Evolutionary conservation across 2,113 vertebrate species (phyloP).

Genomic region (Notarius lentiginosus): DNA sequence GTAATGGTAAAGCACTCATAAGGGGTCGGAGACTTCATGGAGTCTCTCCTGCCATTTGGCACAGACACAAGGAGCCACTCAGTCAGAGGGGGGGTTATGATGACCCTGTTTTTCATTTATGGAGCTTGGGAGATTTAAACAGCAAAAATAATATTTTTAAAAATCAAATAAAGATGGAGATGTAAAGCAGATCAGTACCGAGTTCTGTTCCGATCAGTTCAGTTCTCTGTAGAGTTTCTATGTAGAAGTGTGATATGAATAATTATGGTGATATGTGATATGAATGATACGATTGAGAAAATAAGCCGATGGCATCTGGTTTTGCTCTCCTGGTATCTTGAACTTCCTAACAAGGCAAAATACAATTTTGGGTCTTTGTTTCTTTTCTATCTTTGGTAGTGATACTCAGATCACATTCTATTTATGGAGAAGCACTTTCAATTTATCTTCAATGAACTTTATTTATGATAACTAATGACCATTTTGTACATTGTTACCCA

Average conservation of each 20-base stretch:
- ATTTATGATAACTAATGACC: background rate
- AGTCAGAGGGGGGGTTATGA: background rate
- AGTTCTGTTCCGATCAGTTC: no score
- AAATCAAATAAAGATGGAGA: background rate
- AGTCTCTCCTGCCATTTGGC: constrained; percentile 10
- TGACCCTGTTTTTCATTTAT: constrained; percentile 10
- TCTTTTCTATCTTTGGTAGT: background rate
- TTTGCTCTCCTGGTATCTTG: background rate
- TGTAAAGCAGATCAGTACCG: background rate
- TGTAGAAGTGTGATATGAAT: background rate
- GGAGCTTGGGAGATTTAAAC: background rate
- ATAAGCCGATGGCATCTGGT: background rate
- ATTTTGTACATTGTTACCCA: background rate
- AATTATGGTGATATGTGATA: background rate
- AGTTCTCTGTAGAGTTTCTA: no score
- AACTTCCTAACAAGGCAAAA: background rate
- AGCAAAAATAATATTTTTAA: background rate
- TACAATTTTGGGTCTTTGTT: background rate
- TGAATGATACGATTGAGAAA: background rate
- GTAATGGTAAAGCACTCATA: constrained; percentile 30
- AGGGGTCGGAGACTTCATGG: constrained; percentile 33
- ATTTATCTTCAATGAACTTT: background rate
- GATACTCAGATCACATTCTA: background rate
- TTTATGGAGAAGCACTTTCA: background rate
- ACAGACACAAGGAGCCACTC: constrained; percentile 32